phyloP scores from a whole-genome alignment of 2,113 vertebrate genomes.

The Zosterops borbonicus region DNA sequence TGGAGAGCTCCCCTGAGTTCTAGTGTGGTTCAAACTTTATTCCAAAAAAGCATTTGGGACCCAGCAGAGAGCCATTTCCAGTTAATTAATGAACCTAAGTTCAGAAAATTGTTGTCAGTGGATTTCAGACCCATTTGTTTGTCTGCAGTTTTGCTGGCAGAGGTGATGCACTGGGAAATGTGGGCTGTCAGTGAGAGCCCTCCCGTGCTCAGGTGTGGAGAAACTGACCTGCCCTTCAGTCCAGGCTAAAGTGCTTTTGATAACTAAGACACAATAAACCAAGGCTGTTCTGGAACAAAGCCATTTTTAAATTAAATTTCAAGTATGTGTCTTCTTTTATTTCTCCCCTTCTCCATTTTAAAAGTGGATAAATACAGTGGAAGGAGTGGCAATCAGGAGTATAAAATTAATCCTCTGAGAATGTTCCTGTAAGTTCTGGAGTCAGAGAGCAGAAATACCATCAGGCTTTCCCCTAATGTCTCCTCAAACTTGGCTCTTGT shows the following conservation, averaged over 20 bases:
- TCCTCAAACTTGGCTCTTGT: not conserved
- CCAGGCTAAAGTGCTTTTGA: too few relatives aligned
- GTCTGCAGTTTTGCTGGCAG: too few relatives aligned
- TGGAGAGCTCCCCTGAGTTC: not conserved
- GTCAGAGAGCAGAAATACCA: not conserved
- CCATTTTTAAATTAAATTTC: not conserved
- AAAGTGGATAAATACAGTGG: not conserved
- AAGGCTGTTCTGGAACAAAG: too few relatives aligned
- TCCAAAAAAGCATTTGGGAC: not conserved
- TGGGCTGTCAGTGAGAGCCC: too few relatives aligned
- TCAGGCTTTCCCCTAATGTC: not conserved
- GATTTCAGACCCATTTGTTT: too few relatives aligned
- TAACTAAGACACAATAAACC: too few relatives aligned
- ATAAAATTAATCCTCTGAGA: not conserved
- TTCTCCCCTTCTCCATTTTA: not conserved
- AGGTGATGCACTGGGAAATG: too few relatives aligned
- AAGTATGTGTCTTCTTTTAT: not conserved
- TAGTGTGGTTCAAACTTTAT: not conserved
- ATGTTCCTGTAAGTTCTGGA: not conserved
- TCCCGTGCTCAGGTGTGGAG: too few relatives aligned
- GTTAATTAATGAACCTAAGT: too few relatives aligned
- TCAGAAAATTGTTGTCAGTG: too few relatives aligned
- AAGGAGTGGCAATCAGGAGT: not conserved
- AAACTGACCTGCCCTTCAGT: too few relatives aligned
- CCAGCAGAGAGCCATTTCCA: too few relatives aligned